phyloP scores from a whole-genome alignment of 2,888 invertebrate genomes.

The Vannuccia rotundouncinata region DNA sequence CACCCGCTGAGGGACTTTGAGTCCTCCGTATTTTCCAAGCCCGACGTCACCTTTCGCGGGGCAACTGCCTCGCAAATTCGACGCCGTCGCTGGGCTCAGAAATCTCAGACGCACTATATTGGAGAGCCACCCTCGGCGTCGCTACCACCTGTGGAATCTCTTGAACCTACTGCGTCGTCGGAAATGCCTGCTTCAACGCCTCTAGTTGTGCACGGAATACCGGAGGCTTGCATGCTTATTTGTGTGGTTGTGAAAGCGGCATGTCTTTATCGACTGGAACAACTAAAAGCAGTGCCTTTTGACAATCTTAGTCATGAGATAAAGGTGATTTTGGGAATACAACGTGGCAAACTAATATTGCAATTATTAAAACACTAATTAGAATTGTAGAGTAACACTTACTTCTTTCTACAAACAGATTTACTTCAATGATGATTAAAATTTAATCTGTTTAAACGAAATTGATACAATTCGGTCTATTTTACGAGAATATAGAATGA shows the following conservation, averaged over 20 bases:
- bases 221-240: neutral
- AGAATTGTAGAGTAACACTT: no score
- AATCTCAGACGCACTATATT: neutral
- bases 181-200: neutral
- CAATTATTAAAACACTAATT: no score
- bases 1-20: neutral
- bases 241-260: neutral
- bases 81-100: neutral
- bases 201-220: neutral
- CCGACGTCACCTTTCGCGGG: neutral
- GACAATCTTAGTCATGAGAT: neutral
- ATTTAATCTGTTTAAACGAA: no score
- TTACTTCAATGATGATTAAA: no score
- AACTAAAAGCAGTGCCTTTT: neutral
- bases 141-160: no score
- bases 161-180: neutral
- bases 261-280: neutral
- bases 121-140: neutral
- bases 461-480: no score
- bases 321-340: neutral
- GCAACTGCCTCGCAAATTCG: neutral
- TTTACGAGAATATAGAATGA: no score
- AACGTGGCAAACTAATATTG: no score
- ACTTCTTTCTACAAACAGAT: no score
- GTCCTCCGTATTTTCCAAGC: neutral